Evolutionary conservation across 2,888 invertebrate species (phyloP).

Genomic region (Myathropa florea): DNA sequence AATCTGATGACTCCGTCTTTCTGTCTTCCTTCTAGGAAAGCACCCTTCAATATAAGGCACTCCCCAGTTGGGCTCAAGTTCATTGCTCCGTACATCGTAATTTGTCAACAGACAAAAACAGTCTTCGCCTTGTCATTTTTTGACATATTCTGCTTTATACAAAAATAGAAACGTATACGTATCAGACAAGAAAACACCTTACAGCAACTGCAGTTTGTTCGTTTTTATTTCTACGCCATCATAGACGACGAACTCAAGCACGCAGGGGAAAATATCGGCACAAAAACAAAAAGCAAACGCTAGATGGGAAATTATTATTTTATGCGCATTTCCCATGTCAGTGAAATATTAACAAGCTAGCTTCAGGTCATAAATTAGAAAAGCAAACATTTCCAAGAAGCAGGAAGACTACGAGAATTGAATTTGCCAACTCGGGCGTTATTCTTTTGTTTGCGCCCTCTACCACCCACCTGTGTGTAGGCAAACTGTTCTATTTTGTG

Average conservation of each 20-base stretch:
- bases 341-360: constrained; percentile 28
- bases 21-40: not conserved
- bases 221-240: not conserved
- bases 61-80: not conserved
- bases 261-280: not conserved
- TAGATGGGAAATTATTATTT: constrained; percentile 40
- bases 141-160: too few relatives aligned
- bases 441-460: constrained; percentile 5
- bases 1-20: not conserved
- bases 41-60: not conserved
- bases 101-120: not conserved
- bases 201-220: not conserved
- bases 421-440: constrained; percentile 15
- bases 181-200: not conserved
- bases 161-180: too few relatives aligned
- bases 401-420: constrained; percentile 27
- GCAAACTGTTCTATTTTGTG: constrained; percentile 7
- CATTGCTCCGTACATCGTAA: not conserved
- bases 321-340: constrained; percentile 44
- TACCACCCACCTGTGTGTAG: not conserved
- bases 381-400: constrained; percentile 26
- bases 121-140: not conserved
- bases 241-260: not conserved
- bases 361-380: constrained; percentile 20
- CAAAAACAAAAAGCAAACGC: not conserved